Evolutionary conservation across 1,140 invertebrate genomes (phyloP), one percentile per base, ranked within the genome.

Genomic region (Cotesia vestalis): DNA sequence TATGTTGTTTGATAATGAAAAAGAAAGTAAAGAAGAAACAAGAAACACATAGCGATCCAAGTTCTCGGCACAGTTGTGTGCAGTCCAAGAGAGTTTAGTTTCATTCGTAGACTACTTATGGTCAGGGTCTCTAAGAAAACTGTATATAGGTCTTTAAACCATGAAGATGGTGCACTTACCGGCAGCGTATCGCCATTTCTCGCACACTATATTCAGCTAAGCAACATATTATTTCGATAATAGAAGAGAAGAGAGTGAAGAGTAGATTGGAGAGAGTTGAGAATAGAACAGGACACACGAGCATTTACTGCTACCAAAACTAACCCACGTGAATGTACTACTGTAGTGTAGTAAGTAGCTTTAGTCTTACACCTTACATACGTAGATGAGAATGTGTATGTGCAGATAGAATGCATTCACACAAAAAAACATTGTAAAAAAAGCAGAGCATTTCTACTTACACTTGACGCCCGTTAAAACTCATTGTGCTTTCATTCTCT

Each of bases 231-330:
- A 57, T 46, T 46, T 46, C 11, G 40, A 46, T 8, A 40, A 40
- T 5, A 40, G 38, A 8, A 40, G 9, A 27, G 27, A 27, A 27
- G 27, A 27, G 27, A 27, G 27, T 27, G 27, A 27, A 27, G 27
- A 27, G 27, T 27, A 27, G 27, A 27, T 27, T 27, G 27, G 27
- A 27, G 27, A 27, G 27, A 40, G 3, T 40, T 40, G 38, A 9
- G 53, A 14, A 61, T 66, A 27, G 11, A 11, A 55, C 11, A 8
- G 62, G 57, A 46, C 52, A 46, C 20, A 66, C 36, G 40, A 38
- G 67, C 75, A 75, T 78, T 77, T 78, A 77, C 77, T 70, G 71
- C 76, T 73, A 75, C 73, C 73, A 66, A 76, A 77, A 77, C 76
- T 77, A 77, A 77, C 76, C 76, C 73, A 72, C 72, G 57, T 40